Conservation (phyloP, 2,888 invertebrate species). For the Oscheius sp. region DNA sequence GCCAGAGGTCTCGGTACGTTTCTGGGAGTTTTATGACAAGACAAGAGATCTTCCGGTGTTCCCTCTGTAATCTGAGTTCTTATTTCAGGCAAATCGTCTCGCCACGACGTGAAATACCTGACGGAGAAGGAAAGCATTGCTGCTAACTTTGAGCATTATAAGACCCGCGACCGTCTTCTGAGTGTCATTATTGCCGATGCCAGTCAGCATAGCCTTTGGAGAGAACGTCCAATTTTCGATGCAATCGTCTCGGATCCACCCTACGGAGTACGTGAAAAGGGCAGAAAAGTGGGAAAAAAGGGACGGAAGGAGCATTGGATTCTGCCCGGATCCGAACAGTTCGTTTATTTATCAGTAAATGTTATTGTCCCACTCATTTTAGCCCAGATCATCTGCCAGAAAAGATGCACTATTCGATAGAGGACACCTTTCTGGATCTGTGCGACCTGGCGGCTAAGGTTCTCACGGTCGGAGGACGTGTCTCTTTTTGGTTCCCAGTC, state of each 20-base stretch:
- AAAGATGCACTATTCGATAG: conserved; percentile 85
- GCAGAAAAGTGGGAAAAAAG: conserved; percentile 83
- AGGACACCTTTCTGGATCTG: conserved; percentile 80
- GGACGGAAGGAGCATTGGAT: conserved; percentile 59
- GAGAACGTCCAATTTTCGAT: conserved; percentile 83
- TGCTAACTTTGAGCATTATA: conserved; percentile 90
- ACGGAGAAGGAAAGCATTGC: conserved; percentile 85
- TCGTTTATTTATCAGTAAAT: neutral
- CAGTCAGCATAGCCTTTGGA: conserved; percentile 81
- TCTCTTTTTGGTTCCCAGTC: conserved; percentile 96
- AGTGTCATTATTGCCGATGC: conserved; percentile 93
- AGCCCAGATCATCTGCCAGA: conserved; percentile 75
- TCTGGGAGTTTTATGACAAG: too few species aligned
- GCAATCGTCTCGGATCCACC: conserved; percentile 97
- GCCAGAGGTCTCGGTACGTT: conserved; percentile 81
- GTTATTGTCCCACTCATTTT: conserved; percentile 42
- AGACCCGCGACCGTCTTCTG: conserved; percentile 79
- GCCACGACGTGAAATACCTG: conserved; percentile 77
- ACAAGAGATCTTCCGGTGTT: too few species aligned
- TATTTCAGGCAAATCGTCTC: conserved; percentile 75
- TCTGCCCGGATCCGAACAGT: conserved; percentile 53
- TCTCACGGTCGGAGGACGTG: conserved; percentile 82
- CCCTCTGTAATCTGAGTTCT: neutral
- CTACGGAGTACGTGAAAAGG: conserved; percentile 94
- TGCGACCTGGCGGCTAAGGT: conserved; percentile 85